A percentile compares a stretch with the other conserved stretches of the same genome.
phyloP scores from a whole-genome alignment of 1,140 invertebrate species.

The Pinna nobilis region DNA sequence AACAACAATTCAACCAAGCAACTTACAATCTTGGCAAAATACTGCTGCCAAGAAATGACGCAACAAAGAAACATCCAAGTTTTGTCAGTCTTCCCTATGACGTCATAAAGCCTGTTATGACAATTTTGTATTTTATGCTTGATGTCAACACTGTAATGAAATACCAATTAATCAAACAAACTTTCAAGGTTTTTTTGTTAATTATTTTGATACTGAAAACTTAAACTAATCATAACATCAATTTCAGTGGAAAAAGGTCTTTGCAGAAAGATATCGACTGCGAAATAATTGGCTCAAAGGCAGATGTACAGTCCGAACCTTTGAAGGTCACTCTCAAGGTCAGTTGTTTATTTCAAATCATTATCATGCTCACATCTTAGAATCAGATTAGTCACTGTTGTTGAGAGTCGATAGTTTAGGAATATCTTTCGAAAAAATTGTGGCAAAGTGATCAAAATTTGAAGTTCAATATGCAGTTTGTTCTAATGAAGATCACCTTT shows the following conservation, averaged over 20 bases:
- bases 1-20: background rate
- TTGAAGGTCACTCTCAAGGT: conserved; percentile 77
- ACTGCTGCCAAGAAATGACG: background rate
- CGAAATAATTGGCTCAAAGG: conserved; percentile 73
- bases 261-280: conserved; percentile 71
- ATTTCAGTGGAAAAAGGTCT: conserved; percentile 73
- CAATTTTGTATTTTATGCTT: background rate
- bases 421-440: too few relatives aligned
- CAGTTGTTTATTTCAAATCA: background rate
- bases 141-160: background rate
- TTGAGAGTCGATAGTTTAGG: too few relatives aligned
- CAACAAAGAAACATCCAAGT: background rate
- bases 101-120: background rate
- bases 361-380: background rate
- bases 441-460: too few relatives aligned
- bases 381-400: too few relatives aligned
- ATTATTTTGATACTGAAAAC: background rate
- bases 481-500: too few relatives aligned
- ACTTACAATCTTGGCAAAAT: background rate
- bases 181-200: background rate
- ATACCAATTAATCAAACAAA: background rate
- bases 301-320: conserved; percentile 75
- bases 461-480: too few relatives aligned
- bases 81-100: background rate
- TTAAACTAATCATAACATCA: background rate